These are phyloP conservation scores for Nyctibius grandis DNA, from an alignment of 2,797 vertebrate species.

Conservation along the genomic window DNA sequence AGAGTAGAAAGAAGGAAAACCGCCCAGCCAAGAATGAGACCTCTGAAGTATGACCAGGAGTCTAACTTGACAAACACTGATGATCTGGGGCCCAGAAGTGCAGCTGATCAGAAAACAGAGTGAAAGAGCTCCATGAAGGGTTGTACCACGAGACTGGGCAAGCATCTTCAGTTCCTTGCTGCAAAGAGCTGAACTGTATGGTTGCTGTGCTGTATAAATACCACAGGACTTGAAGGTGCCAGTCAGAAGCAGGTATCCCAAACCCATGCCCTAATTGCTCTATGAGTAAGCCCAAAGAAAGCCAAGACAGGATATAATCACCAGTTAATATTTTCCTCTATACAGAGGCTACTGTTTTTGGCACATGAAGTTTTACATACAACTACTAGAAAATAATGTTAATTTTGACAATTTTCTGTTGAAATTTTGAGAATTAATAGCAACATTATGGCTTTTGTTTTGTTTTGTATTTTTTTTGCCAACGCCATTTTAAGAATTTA, in stretches of 20 bases:
- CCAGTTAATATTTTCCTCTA: neutral
- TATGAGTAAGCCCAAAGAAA: neutral
- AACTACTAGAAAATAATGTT: neutral
- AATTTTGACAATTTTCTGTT: neutral
- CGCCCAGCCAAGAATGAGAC: neutral
- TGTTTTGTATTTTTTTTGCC: neutral
- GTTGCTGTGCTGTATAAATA: neutral
- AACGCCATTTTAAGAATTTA: neutral
- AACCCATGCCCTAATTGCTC: neutral
- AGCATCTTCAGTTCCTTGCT: neutral
- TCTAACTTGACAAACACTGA: neutral
- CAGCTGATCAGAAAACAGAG: neutral
- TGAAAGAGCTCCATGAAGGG: neutral
- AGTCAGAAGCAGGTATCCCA: neutral
- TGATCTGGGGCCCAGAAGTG: neutral
- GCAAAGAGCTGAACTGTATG: neutral
- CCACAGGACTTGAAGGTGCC: neutral
- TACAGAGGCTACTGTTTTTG: neutral
- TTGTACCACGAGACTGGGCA: neutral
- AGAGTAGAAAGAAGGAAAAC: neutral
- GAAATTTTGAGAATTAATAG: neutral
- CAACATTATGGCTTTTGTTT: neutral
- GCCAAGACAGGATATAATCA: neutral
- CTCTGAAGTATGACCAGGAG: neutral
- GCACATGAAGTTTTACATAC: neutral